Base-by-base conservation (phyloP, 2,888 invertebrate genomes). In the Aphidius colemani region DNA sequence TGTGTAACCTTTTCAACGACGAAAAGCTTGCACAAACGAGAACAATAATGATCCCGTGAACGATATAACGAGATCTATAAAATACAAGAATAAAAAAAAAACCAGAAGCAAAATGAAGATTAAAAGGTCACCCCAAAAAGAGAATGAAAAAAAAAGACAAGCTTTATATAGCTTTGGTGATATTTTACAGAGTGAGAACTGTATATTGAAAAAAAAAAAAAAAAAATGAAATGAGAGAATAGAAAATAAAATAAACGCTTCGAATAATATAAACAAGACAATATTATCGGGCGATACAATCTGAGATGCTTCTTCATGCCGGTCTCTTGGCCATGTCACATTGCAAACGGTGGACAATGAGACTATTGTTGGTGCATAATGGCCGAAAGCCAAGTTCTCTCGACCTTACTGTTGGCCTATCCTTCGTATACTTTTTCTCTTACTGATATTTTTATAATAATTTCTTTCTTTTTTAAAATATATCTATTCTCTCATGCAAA, bases 321-420 rank as follows among this genome's bases (percentile, higher is more conserved):
- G 62, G 63, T 65, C 67, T 70, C 67, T 69, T 65, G 67, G 63
- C 68, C 70, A 69, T 70, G 72, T 71, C 72, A 72, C 70, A 71
- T 67, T 59, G 71, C 71, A 65, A 71, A 68, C 70, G 67, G 66
- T 66, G 78, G 77, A 78, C 78, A 78, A 78, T 78, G 77, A 78
- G 77, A 74, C 77, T 73, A 78, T 78, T 78, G 78, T 78, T 77
- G 71, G 73, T 72, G 76, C 74, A 78, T 78, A 77, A 78, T 76
- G 74, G 74, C 71, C 71, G 71, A 67, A 65, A 66, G 63, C 57
- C 64, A 70, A 69, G 68, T 68, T 67, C 70, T 71, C 71, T 73
- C 76, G 77, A 77, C 77, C 78, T 78, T 74, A 43, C 72, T 73
- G 72, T 71, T 73, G 67, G 71, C 72, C 60, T 74, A 69, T 67